Evolutionary conservation across 2,888 invertebrate species (phyloP), one percentile per base, ranked within the genome.

Genomic region (Drosophila nr. medialis): DNA sequence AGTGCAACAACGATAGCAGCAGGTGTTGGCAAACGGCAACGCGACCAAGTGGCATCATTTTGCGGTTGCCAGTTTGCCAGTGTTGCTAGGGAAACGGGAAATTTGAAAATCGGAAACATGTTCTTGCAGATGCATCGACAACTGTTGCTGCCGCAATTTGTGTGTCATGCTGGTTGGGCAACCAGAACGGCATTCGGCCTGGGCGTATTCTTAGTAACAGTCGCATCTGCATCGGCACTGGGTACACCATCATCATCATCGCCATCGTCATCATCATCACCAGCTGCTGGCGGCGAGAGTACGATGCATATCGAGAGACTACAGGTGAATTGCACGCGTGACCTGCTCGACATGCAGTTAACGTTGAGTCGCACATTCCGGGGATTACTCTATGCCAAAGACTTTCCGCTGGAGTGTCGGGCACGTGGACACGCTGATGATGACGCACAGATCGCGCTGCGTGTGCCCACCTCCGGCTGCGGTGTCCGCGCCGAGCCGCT

Each of bases 351-450:
- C 69, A 94, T 96, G 70, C 94, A 94, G 63, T 90, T 96, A 18
- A 93, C 93, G 55, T 94, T 96, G 94, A 92, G 86, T 67, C 91
- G 90, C 21, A 85, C 80, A 0, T 96, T 96, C 93, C 95, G 95
- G 81, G 96, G 96, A 10, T 91, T 96, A 10, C 93, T 96, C 38
- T 96, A 96, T 88, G 96, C 96, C 73, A 96, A 95, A 92, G 96
- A 96, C 82, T 96, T 96, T 91, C 95, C 96, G 0, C 94, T 95
- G 70, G 96, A 96, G 89, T 96, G 96, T 86, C 94, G 94, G 34
- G 93, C 94, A 15, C 94, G 94, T 88, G 96, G 96, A 93, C 90
- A 89, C 59, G 77, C 79, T 18, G 75, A 80, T 21, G 79, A 81
- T 24, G 76, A 80, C 24, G 75, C 79, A 1, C 86, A 85, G 18